phyloP scores from a whole-genome alignment of 2,888 invertebrate genomes.

The Acronicta psi region DNA sequence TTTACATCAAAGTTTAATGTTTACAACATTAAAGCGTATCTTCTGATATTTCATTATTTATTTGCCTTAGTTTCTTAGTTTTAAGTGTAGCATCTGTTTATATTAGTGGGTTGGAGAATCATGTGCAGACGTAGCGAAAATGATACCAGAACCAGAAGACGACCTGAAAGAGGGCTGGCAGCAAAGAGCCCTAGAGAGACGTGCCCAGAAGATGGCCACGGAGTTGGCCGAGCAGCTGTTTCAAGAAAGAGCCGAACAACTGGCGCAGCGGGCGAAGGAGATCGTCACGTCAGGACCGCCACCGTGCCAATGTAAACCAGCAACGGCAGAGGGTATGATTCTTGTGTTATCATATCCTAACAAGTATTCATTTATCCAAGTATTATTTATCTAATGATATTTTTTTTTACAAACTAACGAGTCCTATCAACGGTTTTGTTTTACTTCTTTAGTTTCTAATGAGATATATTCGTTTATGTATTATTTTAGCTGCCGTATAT shows the following conservation, averaged over 20 bases:
- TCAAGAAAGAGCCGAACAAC: constrained; percentile 68
- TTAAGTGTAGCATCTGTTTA: background rate
- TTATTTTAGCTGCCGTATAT: constrained; percentile 54
- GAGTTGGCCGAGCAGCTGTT: constrained; percentile 77
- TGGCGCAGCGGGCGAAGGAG: constrained; percentile 69
- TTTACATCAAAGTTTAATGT: background rate
- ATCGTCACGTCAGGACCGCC: constrained; percentile 65
- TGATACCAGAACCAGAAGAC: constrained; percentile 57
- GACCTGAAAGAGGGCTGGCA: constrained; percentile 66
- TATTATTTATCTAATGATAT: too few relatives aligned
- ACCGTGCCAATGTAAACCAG: constrained; percentile 70
- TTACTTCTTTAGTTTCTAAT: too few relatives aligned
- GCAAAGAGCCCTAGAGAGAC: constrained; percentile 69
- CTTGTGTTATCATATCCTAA: background rate
- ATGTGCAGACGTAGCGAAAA: constrained; percentile 69
- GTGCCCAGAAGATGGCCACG: constrained; percentile 73
- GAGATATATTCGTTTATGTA: too few relatives aligned
- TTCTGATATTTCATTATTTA: too few relatives aligned
- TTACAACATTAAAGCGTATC: too few relatives aligned
- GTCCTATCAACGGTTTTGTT: too few relatives aligned
- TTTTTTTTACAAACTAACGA: too few relatives aligned
- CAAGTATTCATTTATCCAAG: too few relatives aligned
- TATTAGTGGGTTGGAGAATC: constrained; percentile 78
- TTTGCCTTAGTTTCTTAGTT: too few relatives aligned
- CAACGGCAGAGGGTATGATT: constrained; percentile 37